Evolutionary conservation across 2,113 vertebrate species (phyloP), one percentile per base, ranked within the genome.

Genomic region (Psilopogon haemacephalus): DNA sequence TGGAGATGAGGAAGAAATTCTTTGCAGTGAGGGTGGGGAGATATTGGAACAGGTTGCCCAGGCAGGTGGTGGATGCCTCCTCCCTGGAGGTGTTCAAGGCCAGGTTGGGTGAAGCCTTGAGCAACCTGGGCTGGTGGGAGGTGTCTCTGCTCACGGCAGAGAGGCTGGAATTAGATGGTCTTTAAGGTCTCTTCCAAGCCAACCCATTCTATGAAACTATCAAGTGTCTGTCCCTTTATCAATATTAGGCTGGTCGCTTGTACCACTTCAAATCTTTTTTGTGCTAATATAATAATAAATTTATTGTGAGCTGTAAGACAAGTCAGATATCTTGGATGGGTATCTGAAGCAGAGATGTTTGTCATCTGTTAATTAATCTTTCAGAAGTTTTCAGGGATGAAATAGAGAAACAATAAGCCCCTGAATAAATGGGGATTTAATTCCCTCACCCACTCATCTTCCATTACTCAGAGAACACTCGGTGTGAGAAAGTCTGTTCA

Each of bases 361-460:
- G 89, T 54, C 93, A 89, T 67, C 68, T 72, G 48, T 46, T 93
- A 93, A 92, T 93, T 90, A 77, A 80, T 78, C 84, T 91, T 91
- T 33, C 2, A 19, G 38, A 89, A 56, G 64, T 68, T 95, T 92
- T 83, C 89, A 77, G 75, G 62, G 72, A 91, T 56, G 55, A 89
- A 90, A 76, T 18, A 94, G 50, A 75, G 68, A 94, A 85, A 95
- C 80, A 95, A 86, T 71, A 94, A 91, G 74, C 32, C 30, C 3
- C n/a, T 23, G 60, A 94, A 88, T 65, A 95, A 94, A 90, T 28
- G 32, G 70, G 48, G n/a, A 88, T 68, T 95, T 93, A 77, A 94
- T 86, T 95, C 90, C 60, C 69, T 93, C 86, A 65, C 33, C 73
- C 50, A 86, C 94, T 93, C 65, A 85, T 93, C 75, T 93, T 68